Evolutionary conservation across 1,140 invertebrate genomes (phyloP), one percentile per base, ranked within the genome.

Genomic region (Nephotettix cincticeps): DNA sequence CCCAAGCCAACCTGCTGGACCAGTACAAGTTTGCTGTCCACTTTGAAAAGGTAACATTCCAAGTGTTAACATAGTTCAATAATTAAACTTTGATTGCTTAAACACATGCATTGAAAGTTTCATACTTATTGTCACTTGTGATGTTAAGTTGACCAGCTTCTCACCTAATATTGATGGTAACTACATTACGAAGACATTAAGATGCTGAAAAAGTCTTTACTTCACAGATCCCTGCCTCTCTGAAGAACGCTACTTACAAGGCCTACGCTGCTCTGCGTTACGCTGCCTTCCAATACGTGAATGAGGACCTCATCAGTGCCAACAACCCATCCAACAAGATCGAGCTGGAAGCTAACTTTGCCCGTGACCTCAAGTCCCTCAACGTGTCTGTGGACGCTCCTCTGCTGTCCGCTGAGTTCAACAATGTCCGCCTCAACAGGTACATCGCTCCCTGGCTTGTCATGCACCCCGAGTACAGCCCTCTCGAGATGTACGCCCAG

Each of bases 1-100:
- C 80, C 2, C 73, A 76, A 25, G 83, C 85, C 1, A 82, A 83
- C 29, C 74, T 82, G 28, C 78, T 85, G 1, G 83, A 90, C 75
- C 73, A 79, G 56, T 73, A 83, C 19, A 63, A 63, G 25, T 13
- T 70, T 28, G 19, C 51, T 40, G 19, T 36, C n/a, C 54, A 70
- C 13, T 70, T 40, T 63, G 68, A 70, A 19, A 70, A 63, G 58
- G 68, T 63, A 63, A 36, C 14, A 6, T 4, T 36, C n/a, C n/a
- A n/a, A n/a, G n/a, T n/a, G n/a, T n/a, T n/a, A n/a, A n/a, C n/a
- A n/a, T n/a, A n/a, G n/a, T n/a, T n/a, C n/a, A n/a, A n/a, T n/a
- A n/a, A n/a, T n/a, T n/a, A n/a, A n/a, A n/a, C n/a, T n/a, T n/a
- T n/a, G n/a, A n/a, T n/a, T n/a, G n/a, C n/a, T n/a, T n/a, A n/a